Evolutionary conservation across 2,113 vertebrate species (phyloP), one percentile per base, ranked within the genome.

Genomic region (Microcebus lehilahytsara): DNA sequence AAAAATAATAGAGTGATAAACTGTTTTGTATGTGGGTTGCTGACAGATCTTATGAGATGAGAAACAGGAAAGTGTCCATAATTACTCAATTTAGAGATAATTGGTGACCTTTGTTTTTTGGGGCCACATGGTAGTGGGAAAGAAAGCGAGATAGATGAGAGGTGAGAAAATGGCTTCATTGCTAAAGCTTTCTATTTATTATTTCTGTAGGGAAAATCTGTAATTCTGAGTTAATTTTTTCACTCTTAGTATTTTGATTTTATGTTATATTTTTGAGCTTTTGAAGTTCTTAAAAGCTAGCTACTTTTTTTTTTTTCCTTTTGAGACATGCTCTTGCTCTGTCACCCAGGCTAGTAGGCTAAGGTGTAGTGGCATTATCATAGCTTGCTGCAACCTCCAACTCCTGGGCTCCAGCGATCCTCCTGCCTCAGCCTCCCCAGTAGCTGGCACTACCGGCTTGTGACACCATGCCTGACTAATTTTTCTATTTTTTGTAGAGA

Each of bases 181-280:
- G 62, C 17, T 88, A n/a, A 77, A 51, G 16, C 60, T 83, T 87
- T 83, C 9, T 94, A 0, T 95, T 81, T 95, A 10, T 88, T 87
- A 32, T 72, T 87, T 88, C 37, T 87, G 17, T 60, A 60, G 71
- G 60, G 46, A 42, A 87, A 93, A 17, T 86, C 30, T 93, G 83
- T 86, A 93, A 19, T 77, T 51, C 67, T 62, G 34, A 56, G 4
- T 75, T 89, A 67, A 62, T 80, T 95, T 77, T 93, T 93, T 90
- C 20, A 71, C 58, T 95, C 86, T 75, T 16, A 85, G 34, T 67
- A 34, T 51, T 93, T 30, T 83, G 86, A 75, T 83, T 93, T 91
- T 69, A 56, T 75, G 3, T 75, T 42, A 74, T 19, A 89, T 89
- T 94, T 49, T 40, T 92, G 23, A 81, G 77, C 56, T 71, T 96